Conservation (phyloP, 2,888 invertebrate genomes). For the Sympetrum striolatum region DNA sequence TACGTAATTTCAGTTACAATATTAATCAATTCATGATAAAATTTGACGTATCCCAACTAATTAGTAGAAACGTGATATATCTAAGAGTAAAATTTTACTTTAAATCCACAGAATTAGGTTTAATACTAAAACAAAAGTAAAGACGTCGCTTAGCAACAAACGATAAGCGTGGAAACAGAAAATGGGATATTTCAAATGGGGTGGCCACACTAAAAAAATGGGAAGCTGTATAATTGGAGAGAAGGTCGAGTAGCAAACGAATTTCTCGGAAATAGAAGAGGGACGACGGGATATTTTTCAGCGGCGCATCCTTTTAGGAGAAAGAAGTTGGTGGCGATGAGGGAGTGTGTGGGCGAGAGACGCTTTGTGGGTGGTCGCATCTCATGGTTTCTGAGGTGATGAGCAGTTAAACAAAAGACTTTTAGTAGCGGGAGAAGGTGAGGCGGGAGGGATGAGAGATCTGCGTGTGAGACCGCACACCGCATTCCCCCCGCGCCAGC, state of each 20-base stretch:
- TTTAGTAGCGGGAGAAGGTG: not conserved
- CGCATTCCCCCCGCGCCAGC: not conserved
- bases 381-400: conserved; percentile 42
- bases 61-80: no score
- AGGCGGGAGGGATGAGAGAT: not conserved
- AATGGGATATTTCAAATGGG: not conserved
- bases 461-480: not conserved
- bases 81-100: no score
- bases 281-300: not conserved
- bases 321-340: not conserved
- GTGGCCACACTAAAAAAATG: not conserved
- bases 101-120: no score
- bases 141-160: no score
- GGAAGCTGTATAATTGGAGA: no score
- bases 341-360: not conserved
- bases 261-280: not conserved
- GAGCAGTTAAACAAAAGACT: conserved; percentile 44
- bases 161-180: not conserved
- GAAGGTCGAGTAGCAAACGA: no score
- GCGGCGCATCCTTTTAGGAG: no score
- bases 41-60: no score
- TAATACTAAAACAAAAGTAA: no score
- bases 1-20: no score
- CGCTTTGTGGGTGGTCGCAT: conserved; percentile 8
- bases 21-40: no score